Percentiles rank a stretch among this genome's conserved stretches.
These are phyloP conservation scores for Bombycilla garrulus DNA, from an alignment of 2,113 vertebrate genomes.

Conservation along the genomic window DNA sequence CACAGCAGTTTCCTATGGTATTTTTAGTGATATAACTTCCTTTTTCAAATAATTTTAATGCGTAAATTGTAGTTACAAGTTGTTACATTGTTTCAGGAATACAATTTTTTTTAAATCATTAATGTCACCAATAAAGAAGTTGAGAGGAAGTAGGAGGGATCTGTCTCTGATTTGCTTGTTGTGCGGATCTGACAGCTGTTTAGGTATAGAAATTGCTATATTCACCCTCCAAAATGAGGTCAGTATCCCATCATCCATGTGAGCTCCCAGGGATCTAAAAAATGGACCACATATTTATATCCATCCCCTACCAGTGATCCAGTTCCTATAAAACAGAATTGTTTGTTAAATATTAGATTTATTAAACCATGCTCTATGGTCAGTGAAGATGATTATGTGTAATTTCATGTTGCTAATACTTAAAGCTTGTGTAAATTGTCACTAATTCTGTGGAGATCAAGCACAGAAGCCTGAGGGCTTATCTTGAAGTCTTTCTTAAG, in stretches of 20 bases:
- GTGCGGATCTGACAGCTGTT: background rate
- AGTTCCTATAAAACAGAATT: background rate
- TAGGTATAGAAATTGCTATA: background rate
- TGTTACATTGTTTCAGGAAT: background rate
- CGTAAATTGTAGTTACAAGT: background rate
- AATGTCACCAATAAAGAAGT: background rate
- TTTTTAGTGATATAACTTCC: background rate
- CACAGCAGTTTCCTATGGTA: background rate
- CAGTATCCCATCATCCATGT: background rate
- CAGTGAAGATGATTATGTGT: background rate
- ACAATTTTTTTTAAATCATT: background rate
- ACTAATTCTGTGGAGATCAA: background rate
- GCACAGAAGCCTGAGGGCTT: background rate
- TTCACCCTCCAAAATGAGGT: background rate
- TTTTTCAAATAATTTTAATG: background rate
- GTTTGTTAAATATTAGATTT: background rate
- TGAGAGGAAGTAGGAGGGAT: background rate
- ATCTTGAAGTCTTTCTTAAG: background rate
- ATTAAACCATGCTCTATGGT: background rate
- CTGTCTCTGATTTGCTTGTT: background rate
- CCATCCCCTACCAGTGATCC: background rate
- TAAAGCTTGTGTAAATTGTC: background rate
- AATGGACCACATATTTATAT: background rate
- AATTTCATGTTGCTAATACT: background rate
- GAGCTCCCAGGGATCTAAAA: background rate